Base-by-base conservation (phyloP, 1,140 invertebrate genomes). In the Campoletis sonorensis region DNA sequence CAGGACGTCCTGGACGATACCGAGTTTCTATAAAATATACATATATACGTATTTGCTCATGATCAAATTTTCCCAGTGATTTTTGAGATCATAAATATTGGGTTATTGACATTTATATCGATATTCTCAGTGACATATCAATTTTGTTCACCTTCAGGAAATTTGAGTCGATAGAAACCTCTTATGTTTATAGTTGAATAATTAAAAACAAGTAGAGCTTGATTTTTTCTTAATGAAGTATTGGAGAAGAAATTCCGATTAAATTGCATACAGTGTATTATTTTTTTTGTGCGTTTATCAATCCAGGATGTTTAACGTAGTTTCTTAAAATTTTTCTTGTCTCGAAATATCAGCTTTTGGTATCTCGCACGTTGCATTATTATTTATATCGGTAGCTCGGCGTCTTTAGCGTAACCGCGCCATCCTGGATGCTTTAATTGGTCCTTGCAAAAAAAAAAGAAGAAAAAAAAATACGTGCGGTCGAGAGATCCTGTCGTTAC, bases 1-100 rank as follows among this genome's bases (percentile, higher is more conserved):
- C 86, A 89, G 89, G 89, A 89, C 85, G 85, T 89, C 89, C 89
- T 89, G 88, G n/a, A 84, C 51, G 88, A 89, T 89, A 89, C 81
- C 82, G 68, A 70, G 30, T 33, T 70, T 70, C 30, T 21, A 70
- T 11, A 4, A 18, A 70, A 81, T 81, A 70, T 81, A 45, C 71
- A 45, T 77, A 45, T 77, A 45, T 13, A 45, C 8, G 13, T 45
- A 45, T 45, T 5, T 11, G 8, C 8, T 45, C 8, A 13, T 45
- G 40, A 45, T 81, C 54, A 5, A 58, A 58, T 21, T 58, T 58
- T 58, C 21, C 13, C 54, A 23, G 54, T 58, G 7, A 23, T 58
- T 58, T 58, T n/a, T 58, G 21, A 18, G 54, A 23, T 21, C 3
- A 58, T 4, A 21, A 58, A n/a, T 23, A 18, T 23, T 23, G 54